Conservation (phyloP, 2,113 vertebrate genomes). For the Pedionomus torquatus region DNA sequence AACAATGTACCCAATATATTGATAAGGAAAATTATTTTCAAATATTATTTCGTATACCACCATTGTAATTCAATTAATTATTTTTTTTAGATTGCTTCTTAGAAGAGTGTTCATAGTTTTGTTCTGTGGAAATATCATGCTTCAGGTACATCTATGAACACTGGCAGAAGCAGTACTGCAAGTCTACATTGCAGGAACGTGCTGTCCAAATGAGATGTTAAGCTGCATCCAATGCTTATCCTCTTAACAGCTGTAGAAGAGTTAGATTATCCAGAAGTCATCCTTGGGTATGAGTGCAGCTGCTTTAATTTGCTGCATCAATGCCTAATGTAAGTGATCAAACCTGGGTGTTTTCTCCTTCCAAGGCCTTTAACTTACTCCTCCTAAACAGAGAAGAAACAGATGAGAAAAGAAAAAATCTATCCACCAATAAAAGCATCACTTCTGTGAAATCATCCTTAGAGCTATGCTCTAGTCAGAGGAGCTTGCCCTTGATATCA, state of each 20-base stretch:
- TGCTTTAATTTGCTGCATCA: background rate
- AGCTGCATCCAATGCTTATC: background rate
- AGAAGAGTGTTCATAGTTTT: background rate
- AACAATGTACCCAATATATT: background rate
- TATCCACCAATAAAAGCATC: background rate
- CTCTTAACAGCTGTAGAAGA: background rate
- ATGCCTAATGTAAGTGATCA: background rate
- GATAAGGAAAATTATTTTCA: background rate
- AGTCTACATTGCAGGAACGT: background rate
- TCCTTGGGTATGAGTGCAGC: background rate
- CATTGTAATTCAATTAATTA: background rate
- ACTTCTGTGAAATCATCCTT: background rate
- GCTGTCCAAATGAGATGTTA: background rate
- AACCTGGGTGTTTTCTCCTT: background rate
- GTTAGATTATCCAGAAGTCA: background rate
- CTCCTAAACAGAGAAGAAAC: background rate
- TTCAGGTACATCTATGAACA: background rate
- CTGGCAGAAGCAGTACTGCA: background rate
- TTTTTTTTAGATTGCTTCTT: background rate
- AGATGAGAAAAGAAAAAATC: background rate
- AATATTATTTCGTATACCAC: too few relatives aligned
- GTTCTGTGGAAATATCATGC: background rate
- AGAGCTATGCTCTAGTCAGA: background rate
- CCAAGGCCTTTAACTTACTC: background rate
- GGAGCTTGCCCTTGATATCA: background rate